A percentile compares a stretch with the other conserved stretches of the same genome.
Conservation (phyloP, 2,888 invertebrate genomes). For the Aphrophora alni region DNA sequence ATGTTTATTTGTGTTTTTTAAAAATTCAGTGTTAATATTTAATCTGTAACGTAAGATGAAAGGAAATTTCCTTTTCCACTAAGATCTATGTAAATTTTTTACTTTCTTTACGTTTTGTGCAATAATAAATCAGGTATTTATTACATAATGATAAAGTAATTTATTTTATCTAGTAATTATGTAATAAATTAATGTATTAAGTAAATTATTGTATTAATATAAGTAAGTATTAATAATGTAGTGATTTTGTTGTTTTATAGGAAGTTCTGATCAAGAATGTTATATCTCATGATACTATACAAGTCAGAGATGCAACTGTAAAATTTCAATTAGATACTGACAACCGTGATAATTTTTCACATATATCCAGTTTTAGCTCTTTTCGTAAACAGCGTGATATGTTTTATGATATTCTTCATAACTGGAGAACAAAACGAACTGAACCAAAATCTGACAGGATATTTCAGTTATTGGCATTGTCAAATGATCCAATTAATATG, state of each 20-base stretch:
- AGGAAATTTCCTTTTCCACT: too few species aligned
- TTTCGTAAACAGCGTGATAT: slow-evolving; percentile 42
- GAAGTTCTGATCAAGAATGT: neutral
- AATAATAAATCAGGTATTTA: too few species aligned
- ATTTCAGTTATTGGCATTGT: slow-evolving; percentile 15
- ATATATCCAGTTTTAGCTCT: slow-evolving; percentile 34
- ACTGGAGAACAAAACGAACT: slow-evolving; percentile 31
- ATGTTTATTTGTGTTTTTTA: too few species aligned
- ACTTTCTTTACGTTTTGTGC: too few species aligned
- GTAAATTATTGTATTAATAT: too few species aligned
- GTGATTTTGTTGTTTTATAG: neutral
- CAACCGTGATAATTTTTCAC: slow-evolving; percentile 38
- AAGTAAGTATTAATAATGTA: too few species aligned
- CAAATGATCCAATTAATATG: slow-evolving; percentile 35
- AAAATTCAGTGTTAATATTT: too few species aligned
- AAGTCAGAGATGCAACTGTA: slow-evolving; percentile 35
- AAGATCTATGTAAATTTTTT: too few species aligned
- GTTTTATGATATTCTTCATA: slow-evolving; percentile 43
- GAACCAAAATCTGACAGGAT: slow-evolving; percentile 12
- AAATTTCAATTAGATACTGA: slow-evolving; percentile 42
- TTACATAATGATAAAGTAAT: too few species aligned
- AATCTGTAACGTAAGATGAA: too few species aligned
- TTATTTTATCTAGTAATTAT: too few species aligned
- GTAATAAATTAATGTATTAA: too few species aligned
- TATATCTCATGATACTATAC: neutral